These are phyloP conservation scores for Diadumene lineata DNA, from an alignment of 92 coral and sea anemone genomes.

Conservation along the genomic window DNA sequence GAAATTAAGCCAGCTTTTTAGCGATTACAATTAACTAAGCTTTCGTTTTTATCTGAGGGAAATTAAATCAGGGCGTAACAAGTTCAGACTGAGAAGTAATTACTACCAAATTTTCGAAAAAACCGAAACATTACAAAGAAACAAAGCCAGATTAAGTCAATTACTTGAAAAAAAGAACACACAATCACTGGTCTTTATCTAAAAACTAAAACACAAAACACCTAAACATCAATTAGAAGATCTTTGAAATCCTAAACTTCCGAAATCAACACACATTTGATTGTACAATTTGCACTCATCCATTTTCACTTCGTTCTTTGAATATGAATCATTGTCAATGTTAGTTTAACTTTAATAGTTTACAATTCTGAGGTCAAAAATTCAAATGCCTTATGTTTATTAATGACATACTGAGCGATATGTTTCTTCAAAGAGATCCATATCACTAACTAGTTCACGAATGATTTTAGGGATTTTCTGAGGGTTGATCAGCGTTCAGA, in stretches of 20 bases:
- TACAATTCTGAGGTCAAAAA: slow-evolving; percentile 16
- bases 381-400: slow-evolving; percentile 1
- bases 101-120: neutral
- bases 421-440: neutral
- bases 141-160: neutral
- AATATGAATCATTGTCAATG: neutral
- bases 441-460: slow-evolving; percentile 1
- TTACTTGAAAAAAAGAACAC: neutral
- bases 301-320: neutral
- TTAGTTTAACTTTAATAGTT: neutral
- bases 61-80: slow-evolving; percentile 4
- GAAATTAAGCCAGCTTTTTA: neutral
- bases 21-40: neutral
- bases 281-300: neutral
- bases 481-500: neutral
- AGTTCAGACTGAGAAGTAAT: neutral
- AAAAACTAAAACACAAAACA: neutral
- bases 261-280: neutral
- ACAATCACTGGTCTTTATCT: neutral
- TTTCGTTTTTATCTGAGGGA: neutral
- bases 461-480: slow-evolving; percentile 2
- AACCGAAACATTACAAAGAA: neutral
- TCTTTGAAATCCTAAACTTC: neutral
- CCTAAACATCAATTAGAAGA: neutral
- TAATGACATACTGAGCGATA: neutral